A percentile compares a stretch with the other conserved stretches of the same genome.
Conservation (phyloP, 1,140 invertebrate genomes). For the Rhagoletis zephyria region DNA sequence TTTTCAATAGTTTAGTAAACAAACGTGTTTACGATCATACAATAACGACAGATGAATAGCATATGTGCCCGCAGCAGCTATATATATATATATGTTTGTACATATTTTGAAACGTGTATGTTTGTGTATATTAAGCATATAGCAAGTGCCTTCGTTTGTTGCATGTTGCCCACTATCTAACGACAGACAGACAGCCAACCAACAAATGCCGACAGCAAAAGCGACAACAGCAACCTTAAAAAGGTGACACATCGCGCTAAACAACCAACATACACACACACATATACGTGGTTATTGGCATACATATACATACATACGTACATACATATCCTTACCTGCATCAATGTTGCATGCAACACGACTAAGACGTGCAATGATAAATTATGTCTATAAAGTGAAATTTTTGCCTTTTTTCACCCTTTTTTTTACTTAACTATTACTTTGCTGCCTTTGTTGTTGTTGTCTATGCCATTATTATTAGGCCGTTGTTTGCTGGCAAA, state of each 20-base stretch:
- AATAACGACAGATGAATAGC: constrained; percentile 25
- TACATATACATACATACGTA: neutral
- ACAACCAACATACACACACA: neutral
- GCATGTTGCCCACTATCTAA: constrained; percentile 28
- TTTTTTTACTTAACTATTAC: neutral
- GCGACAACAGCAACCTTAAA: constrained; percentile 45
- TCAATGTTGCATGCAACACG: constrained; percentile 19
- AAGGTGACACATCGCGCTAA: constrained; percentile 28
- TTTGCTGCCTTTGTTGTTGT: neutral
- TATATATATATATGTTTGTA: neutral
- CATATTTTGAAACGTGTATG: neutral
- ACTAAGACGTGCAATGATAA: constrained; percentile 47
- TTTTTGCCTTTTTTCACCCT: constrained; percentile 4
- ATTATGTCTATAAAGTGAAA: constrained; percentile 47
- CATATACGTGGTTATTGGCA: neutral
- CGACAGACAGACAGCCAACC: constrained; percentile 14
- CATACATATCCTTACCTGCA: neutral
- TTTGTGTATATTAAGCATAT: no score
- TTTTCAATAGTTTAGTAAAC: constrained; percentile 39
- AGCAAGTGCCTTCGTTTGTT: neutral
- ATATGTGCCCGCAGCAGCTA: neutral
- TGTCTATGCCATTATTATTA: constrained; percentile 26
- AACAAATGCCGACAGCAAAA: constrained; percentile 27
- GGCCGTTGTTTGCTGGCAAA: constrained; percentile 36
- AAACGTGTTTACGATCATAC: constrained; percentile 30